Percentiles rank a stretch among this genome's conserved stretches.
These are phyloP conservation scores for Amia ocellicauda DNA, from an alignment of 2,113 vertebrate genomes.

Conservation along the genomic window DNA sequence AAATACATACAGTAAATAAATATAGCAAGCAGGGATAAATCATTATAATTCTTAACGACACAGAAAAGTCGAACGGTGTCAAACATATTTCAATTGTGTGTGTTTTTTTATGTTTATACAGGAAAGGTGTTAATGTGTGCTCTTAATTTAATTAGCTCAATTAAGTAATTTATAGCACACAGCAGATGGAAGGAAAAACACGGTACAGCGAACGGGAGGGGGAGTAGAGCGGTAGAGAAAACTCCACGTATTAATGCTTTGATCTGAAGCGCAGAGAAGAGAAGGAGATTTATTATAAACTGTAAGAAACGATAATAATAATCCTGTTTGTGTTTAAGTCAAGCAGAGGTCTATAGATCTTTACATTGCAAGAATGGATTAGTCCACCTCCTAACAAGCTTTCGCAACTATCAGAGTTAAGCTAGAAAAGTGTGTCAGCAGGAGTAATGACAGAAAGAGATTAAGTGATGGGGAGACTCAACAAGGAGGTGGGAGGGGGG, in stretches of 20 bases:
- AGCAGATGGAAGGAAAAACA: background rate
- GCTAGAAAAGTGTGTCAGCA: slow-evolving; percentile 6
- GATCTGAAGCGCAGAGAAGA: slow-evolving; percentile 14
- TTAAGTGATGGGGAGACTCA: slow-evolving; percentile 1
- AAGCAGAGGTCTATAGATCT: slow-evolving; percentile 30
- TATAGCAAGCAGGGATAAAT: too few species aligned
- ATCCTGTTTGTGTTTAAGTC: slow-evolving; percentile 35
- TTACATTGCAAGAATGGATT: slow-evolving; percentile 24
- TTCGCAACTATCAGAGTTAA: background rate
- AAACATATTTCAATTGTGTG: too few species aligned
- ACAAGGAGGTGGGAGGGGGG: too few species aligned
- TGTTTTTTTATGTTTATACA: too few species aligned
- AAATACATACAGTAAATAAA: too few species aligned
- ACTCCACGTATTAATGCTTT: slow-evolving; percentile 12
- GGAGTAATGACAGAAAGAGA: background rate
- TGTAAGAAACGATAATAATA: slow-evolving; percentile 27
- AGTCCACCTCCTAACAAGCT: slow-evolving; percentile 23
- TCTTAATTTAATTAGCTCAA: too few species aligned
- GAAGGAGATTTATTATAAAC: slow-evolving; percentile 26
- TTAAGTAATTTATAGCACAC: too few species aligned
- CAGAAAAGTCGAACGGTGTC: too few species aligned
- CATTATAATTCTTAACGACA: too few species aligned
- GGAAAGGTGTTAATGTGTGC: too few species aligned
- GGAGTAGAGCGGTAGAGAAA: background rate
- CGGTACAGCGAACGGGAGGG: background rate